A percentile compares a stretch with the other conserved stretches of the same genome.
phyloP scores from a whole-genome alignment of 1,140 invertebrate species.

The Drosophila parvula region DNA sequence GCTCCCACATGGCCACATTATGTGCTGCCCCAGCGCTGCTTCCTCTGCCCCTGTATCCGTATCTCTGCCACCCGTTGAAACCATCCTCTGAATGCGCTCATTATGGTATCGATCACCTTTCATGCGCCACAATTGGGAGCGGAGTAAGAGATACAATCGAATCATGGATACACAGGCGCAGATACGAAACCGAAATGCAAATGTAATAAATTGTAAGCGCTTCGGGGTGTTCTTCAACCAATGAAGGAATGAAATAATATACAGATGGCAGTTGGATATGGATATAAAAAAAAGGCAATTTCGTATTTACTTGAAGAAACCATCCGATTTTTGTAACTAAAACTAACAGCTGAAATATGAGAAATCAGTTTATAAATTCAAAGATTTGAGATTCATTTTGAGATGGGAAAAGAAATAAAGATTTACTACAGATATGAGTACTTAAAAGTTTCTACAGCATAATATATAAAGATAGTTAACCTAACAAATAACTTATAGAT shows the following conservation, averaged over 20 bases:
- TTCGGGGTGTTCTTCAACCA: neutral
- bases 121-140: constrained; percentile 53
- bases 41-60: neutral
- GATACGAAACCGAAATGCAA: constrained; percentile 32
- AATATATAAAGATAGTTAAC: no score
- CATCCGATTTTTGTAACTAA: neutral
- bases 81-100: constrained; percentile 50
- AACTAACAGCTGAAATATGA: no score
- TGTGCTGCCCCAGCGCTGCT: constrained; percentile 20
- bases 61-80: neutral
- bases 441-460: no score
- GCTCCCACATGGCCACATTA: constrained; percentile 52
- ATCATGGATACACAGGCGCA: constrained; percentile 22
- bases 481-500: no score
- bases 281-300: neutral
- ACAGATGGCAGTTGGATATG: neutral
- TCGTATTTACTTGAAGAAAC: neutral
- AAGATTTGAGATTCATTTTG: no score
- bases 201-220: constrained; percentile 12
- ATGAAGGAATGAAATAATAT: neutral
- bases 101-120: constrained; percentile 69
- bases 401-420: no score
- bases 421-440: no score
- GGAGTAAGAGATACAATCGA: constrained; percentile 48
- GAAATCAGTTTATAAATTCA: no score